Base-by-base conservation (phyloP, 2,113 vertebrate genomes). In the Oreotrochilus melanogaster region DNA sequence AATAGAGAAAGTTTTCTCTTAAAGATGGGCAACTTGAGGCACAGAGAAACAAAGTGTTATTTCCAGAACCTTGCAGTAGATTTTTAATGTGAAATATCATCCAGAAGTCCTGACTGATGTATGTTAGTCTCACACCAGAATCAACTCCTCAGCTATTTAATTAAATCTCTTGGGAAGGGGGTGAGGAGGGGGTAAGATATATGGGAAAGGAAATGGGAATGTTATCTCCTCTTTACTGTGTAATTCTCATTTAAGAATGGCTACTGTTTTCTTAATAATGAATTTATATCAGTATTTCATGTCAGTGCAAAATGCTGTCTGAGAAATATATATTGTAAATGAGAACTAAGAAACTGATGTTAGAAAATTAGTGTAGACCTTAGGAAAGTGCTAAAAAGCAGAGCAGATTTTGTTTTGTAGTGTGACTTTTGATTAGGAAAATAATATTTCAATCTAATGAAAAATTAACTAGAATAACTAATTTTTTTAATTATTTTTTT, bases 361-460 rank as follows among this genome's bases (percentile, higher is more conserved):
- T 85, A 70, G 39, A 88, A 91, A 88, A 71, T 67, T 61, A 80
- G 65, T 93, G 37, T 33, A 89, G 78, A 78, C 62, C 53, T 75
- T 75, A 70, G n/a, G 65, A 75, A 94, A 94, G 53, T 93, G 60
- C 82, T 93, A 65, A 56, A 74, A 95, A 89, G 66, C 8, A 66
- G 92, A 96, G 31, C 1, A 1, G 23, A 82, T 78, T 92, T 89
- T 3, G 47, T 93, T 94, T 94, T 92, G 65, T 86, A 86, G 28
- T 70, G 21, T 47, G 86, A 35, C 24, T 91, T 65, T 89, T 69
- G 88, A 79, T 88, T 76, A 80, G 43, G 35, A 80, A 80, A 93
- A 90, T 89, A 50, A 71, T 35, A 67, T 57, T 64, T 78, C 13
- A 50, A 79, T 92, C 50, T 83, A 60, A 89, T 78, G 80, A 88